Evolutionary conservation across 2,797 vertebrate genomes (phyloP).

Genomic region (Gambusia yucatana): DNA sequence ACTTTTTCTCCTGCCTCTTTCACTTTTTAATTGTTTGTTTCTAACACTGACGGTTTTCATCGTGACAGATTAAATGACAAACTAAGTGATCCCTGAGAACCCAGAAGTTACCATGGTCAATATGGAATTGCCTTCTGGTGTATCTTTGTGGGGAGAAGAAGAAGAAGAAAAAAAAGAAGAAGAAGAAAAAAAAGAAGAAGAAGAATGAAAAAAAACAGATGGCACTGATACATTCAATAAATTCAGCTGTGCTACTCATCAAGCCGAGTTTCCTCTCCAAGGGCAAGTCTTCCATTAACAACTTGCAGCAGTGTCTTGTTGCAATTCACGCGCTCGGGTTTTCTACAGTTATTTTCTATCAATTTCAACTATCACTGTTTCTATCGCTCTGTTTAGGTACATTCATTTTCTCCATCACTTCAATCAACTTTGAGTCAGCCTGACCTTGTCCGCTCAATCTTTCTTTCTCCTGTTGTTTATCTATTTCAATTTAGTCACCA

Average conservation of each 20-base stretch:
- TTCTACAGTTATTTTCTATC: constrained; percentile 17
- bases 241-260: constrained; percentile 67
- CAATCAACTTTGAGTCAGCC: constrained; percentile 9
- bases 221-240: constrained; percentile 62
- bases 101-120: constrained; percentile 64
- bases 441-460: constrained; percentile 11
- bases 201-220: constrained; percentile 66
- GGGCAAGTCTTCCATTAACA: constrained; percentile 54
- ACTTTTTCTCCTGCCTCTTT: constrained; percentile 21
- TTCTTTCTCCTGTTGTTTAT: constrained; percentile 36
- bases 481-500: constrained; percentile 50
- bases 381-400: background rate
- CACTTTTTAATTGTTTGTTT: constrained; percentile 22
- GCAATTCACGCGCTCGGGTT: constrained; percentile 7
- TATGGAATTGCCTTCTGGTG: constrained; percentile 66
- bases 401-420: constrained; percentile 11
- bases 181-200: constrained; percentile 40
- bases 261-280: constrained; percentile 63
- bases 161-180: too few species aligned
- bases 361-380: constrained; percentile 13
- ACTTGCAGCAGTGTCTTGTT: constrained; percentile 30
- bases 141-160: constrained; percentile 44
- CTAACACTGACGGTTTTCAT: constrained; percentile 59
- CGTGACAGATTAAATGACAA: constrained; percentile 55
- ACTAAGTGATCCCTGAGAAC: constrained; percentile 51